Conservation (phyloP, 2,797 vertebrate species). For the Anableps anableps region DNA sequence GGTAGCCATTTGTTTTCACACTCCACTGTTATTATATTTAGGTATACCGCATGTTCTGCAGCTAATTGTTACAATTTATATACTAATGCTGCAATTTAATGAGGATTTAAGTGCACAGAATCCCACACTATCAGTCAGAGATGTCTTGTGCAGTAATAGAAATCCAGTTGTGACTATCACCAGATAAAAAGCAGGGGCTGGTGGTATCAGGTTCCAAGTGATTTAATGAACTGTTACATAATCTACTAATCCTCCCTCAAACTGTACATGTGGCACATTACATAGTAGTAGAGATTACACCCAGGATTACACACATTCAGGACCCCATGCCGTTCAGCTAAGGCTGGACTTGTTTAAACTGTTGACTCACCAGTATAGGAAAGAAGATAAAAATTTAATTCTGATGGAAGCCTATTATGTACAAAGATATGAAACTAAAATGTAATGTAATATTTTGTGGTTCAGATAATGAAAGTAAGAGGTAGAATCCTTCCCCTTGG, state of each 20-base stretch:
- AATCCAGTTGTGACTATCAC: constrained; percentile 44
- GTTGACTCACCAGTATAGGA: constrained; percentile 35
- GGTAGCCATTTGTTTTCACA: constrained; percentile 15
- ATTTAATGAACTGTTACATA: constrained; percentile 62
- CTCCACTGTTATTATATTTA: constrained; percentile 3
- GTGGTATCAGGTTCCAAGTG: constrained; percentile 47
- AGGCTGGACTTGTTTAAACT: constrained; percentile 30
- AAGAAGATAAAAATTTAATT: constrained; percentile 54
- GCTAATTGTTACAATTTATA: constrained; percentile 22
- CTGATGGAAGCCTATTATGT: constrained; percentile 41
- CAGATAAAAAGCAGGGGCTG: constrained; percentile 50
- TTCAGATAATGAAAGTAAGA: constrained; percentile 58
- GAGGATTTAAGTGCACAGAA: constrained; percentile 5
- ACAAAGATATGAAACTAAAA: constrained; percentile 53
- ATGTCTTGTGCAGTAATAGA: constrained; percentile 57
- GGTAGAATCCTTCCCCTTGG: constrained; percentile 49
- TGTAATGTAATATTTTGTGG: constrained; percentile 41
- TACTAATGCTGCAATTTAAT: neutral
- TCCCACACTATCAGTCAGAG: constrained; percentile 21
- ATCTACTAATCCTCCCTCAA: constrained; percentile 58
- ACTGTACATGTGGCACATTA: constrained; percentile 34
- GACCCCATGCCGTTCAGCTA: constrained; percentile 16
- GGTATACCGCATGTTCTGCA: constrained; percentile 1
- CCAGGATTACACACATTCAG: constrained; percentile 40
- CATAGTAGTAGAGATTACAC: constrained; percentile 25